phyloP scores from a whole-genome alignment of 2,797 vertebrate genomes.

The Hippopotamyrus pictus region DNA sequence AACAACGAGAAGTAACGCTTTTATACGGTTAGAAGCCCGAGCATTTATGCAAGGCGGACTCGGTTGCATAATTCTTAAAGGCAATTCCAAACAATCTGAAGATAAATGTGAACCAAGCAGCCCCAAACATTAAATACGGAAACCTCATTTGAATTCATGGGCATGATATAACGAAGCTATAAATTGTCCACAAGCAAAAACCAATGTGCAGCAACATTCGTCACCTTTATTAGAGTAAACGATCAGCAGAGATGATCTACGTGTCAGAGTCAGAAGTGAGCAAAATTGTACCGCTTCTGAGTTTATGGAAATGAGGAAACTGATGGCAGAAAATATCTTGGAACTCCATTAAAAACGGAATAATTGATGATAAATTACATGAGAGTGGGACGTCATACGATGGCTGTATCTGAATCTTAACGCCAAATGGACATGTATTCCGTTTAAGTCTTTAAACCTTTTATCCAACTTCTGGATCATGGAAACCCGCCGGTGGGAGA shows the following conservation, averaged over 20 bases:
- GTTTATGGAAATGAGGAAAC: neutral
- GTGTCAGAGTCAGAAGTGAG: neutral
- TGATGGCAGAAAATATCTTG: neutral
- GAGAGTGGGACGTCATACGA: neutral
- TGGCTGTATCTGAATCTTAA: neutral
- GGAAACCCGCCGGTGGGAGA: neutral
- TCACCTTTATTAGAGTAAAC: neutral
- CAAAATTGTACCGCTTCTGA: neutral
- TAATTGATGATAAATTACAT: neutral
- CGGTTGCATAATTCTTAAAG: neutral
- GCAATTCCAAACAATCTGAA: neutral
- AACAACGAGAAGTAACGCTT: neutral
- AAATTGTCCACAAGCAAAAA: neutral
- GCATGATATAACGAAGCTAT: neutral
- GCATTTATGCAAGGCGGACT: neutral
- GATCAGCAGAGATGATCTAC: neutral
- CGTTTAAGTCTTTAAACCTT: neutral
- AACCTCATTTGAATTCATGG: neutral
- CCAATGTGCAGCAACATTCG: neutral
- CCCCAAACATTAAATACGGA: neutral
- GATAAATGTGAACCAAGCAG: neutral
- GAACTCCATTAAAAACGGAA: neutral
- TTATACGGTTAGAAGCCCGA: neutral
- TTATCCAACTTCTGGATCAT: neutral
- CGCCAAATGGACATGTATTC: neutral